These are phyloP conservation scores for Rhimphoctona megacephalus DNA, from an alignment of 2,888 invertebrate species.

Conservation along the genomic window DNA sequence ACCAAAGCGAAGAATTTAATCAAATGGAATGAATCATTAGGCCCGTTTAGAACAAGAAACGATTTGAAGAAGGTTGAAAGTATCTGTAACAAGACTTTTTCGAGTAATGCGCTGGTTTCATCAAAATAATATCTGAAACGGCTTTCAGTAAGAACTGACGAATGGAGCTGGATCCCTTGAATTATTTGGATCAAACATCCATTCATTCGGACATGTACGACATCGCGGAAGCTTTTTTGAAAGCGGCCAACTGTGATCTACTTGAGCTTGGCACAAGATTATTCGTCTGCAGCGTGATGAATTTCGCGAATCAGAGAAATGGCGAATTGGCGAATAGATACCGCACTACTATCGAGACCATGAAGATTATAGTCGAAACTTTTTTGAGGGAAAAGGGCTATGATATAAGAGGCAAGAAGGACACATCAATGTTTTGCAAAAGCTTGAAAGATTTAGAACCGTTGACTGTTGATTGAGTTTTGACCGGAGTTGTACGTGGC, in stretches of 20 bases:
- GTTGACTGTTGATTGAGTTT: conserved; percentile 87
- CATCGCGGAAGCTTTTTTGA: conserved; percentile 88
- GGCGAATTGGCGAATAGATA: conserved; percentile 86
- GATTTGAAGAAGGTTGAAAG: conserved; percentile 92
- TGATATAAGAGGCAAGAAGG: conserved; percentile 90
- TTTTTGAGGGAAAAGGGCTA: conserved; percentile 89
- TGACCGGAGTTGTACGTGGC: conserved; percentile 93
- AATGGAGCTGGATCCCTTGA: conserved; percentile 47
- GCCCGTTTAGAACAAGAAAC: conserved; percentile 90
- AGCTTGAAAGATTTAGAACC: conserved; percentile 89
- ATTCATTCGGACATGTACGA: conserved; percentile 97
- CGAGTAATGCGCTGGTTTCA: conserved; percentile 96
- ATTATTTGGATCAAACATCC: conserved; percentile 90
- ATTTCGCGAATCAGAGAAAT: conserved; percentile 63
- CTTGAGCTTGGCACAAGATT: conserved; percentile 71
- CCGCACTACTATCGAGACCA: conserved; percentile 87
- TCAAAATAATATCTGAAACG: conserved; percentile 87
- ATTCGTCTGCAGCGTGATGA: conserved; percentile 55
- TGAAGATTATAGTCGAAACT: conserved; percentile 90
- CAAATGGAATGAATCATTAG: conserved; percentile 90
- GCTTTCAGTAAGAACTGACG: conserved; percentile 42
- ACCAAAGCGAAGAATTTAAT: conserved; percentile 92
- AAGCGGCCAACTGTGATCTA: conserved; percentile 81
- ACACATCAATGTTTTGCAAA: conserved; percentile 91
- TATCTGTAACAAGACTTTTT: conserved; percentile 93